Evolutionary conservation across 1,140 invertebrate genomes (phyloP), one percentile per base, ranked within the genome.

Genomic region (Aphelinus atriplicis): DNA sequence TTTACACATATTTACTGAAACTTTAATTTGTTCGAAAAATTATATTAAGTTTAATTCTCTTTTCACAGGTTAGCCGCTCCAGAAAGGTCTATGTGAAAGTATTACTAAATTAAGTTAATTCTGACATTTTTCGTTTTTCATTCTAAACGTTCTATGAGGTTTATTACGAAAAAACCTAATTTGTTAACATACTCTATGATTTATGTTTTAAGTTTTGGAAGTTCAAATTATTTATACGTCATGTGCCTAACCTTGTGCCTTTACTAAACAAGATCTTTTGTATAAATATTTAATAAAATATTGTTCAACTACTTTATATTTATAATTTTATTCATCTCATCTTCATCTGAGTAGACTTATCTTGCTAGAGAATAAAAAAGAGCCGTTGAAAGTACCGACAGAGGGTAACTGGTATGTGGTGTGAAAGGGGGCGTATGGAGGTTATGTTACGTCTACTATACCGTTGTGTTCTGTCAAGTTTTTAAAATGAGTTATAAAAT

Each of bases 161-260:
- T 75, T 65, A 70, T 56, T 56, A 42, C 2, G 42, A 26, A 47
- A 26, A 66, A 75, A 71, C 60, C 47, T 71, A 55, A 55, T 26
- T 71, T 3, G n/a, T 71, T 71, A 65, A 57, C 3, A 9, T 75
- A 53, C 51, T 71, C 9, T 45, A 76, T 71, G 60, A 63, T 72
- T 76, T 71, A 66, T 71, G 26, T 65, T 71, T 65, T 64, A 50
- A 58, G 64, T 55, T 66, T 51, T 61, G 7, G 43, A 75, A 51
- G 45, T 62, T 43, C 9, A 71, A 65, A 50, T 45, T 50, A 3
- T 70, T 64, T 57, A 2, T 68, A 63, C 53, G 50, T 26, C 10
- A 72, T 45, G 61, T 70, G 58, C 73, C 73, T 70, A 45, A 71
- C 46, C 7, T 48, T 47, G 62, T 71, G 68, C 74, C 74, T 76